A percentile compares a stretch with the other conserved stretches of the same genome.
These are phyloP conservation scores for Ascidia mentula DNA, from an alignment of 23 tunicate species.

Conservation along the genomic window DNA sequence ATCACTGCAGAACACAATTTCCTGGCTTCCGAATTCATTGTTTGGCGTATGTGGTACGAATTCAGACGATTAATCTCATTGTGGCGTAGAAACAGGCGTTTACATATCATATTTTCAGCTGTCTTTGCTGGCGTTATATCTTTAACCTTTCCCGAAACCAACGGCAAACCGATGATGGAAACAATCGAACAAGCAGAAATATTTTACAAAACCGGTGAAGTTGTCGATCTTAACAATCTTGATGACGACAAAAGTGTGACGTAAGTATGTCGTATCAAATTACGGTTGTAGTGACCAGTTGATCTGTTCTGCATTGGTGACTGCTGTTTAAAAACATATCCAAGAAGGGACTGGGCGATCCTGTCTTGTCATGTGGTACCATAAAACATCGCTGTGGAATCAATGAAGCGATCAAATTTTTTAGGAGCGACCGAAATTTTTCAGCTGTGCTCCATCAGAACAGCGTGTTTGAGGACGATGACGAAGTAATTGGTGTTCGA, in stretches of 20 bases:
- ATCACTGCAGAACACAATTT: conserved; percentile 39
- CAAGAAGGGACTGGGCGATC: too few relatives aligned
- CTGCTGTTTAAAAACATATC: too few relatives aligned
- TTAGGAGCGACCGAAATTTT: too few relatives aligned
- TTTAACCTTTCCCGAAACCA: conserved; percentile 29
- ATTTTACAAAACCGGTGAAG: conserved; percentile 12
- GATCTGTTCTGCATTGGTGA: too few relatives aligned
- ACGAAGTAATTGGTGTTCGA: too few relatives aligned
- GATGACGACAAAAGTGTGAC: not conserved
- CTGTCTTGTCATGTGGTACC: too few relatives aligned
- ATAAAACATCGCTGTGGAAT: too few relatives aligned
- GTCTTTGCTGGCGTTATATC: not conserved
- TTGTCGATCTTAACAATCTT: not conserved
- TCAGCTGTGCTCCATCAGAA: too few relatives aligned
- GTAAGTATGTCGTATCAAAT: not conserved
- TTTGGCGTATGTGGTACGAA: conserved; percentile 59
- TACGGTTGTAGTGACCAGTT: too few relatives aligned
- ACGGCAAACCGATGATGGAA: conserved; percentile 27
- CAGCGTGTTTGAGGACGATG: too few relatives aligned
- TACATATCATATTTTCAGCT: not conserved
- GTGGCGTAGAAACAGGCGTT: not conserved
- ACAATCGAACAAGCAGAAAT: conserved; percentile 25
- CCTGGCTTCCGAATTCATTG: conserved; percentile 72
- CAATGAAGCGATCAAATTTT: too few relatives aligned
- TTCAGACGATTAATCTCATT: not conserved